A percentile compares a stretch with the other conserved stretches of the same genome.
Conservation (phyloP, 2,113 vertebrate species). For the Malurus alboscapulatus region DNA sequence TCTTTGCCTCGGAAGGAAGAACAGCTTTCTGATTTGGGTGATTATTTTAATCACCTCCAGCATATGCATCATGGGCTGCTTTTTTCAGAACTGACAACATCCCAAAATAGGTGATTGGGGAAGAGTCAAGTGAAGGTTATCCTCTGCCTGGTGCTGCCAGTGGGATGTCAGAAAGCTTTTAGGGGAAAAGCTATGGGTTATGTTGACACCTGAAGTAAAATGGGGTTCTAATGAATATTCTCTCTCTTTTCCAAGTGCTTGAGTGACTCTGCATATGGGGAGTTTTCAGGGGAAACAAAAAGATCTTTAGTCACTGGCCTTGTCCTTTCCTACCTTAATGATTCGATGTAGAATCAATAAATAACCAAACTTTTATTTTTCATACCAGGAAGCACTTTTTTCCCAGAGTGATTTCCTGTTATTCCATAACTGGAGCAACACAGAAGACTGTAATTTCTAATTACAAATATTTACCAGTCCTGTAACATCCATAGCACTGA, state of each 20-base stretch:
- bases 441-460: neutral
- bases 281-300: rapidly evolving
- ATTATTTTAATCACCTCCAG: constrained; percentile 32
- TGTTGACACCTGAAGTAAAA: neutral
- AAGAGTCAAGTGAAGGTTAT: constrained; percentile 41
- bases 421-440: neutral
- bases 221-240: neutral
- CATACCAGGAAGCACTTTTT: neutral
- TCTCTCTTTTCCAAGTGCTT: neutral
- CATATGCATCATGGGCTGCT: neutral
- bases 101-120: constrained; percentile 4
- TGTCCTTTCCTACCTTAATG: neutral
- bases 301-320: neutral
- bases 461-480: neutral
- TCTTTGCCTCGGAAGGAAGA: neutral
- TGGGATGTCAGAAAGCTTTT: neutral
- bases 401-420: neutral
- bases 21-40: neutral
- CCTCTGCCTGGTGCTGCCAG: neutral
- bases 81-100: neutral
- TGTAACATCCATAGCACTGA: neutral
- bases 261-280: neutral
- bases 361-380: neutral
- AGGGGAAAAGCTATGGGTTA: neutral
- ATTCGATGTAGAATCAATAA: neutral